phyloP scores from a whole-genome alignment of 2,888 invertebrate species.

The Metellina segmentata region DNA sequence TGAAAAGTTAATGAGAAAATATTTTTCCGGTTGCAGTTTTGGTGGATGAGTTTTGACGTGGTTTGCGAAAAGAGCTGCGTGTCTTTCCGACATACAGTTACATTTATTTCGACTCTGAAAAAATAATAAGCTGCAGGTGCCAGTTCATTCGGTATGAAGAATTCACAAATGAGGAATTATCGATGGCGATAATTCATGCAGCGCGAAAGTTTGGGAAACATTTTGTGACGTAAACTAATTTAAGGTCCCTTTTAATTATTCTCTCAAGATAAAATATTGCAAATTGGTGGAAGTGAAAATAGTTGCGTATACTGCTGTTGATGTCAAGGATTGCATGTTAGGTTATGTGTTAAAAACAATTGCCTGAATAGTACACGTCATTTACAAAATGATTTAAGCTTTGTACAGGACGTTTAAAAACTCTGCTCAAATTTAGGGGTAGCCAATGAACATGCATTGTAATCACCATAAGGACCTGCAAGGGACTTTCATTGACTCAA shows the following conservation, averaged over 20 bases:
- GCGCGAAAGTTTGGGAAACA: neutral
- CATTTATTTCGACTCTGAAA: constrained; percentile 28
- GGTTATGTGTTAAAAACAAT: neutral
- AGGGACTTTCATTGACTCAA: too few relatives aligned
- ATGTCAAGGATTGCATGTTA: constrained; percentile 22
- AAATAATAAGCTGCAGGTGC: neutral
- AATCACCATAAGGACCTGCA: too few relatives aligned
- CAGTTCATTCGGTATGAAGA: neutral
- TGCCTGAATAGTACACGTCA: too few relatives aligned
- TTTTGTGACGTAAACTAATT: neutral
- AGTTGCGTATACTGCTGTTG: neutral
- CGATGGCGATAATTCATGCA: constrained; percentile 2
- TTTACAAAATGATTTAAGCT: too few relatives aligned
- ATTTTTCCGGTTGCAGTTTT: constrained; percentile 34
- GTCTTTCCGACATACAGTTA: neutral
- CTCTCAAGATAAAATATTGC: neutral
- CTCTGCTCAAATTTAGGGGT: too few relatives aligned
- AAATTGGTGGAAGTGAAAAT: neutral
- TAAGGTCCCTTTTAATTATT: neutral
- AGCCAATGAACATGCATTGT: too few relatives aligned
- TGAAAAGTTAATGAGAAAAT: constrained; percentile 67
- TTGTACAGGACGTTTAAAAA: too few relatives aligned
- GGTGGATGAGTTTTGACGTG: constrained; percentile 23
- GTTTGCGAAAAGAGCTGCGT: constrained; percentile 5
- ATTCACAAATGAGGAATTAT: constrained; percentile 7